These are phyloP conservation scores for Cyanoliseus patagonus DNA, from an alignment of 2,113 vertebrate species.

Conservation along the genomic window DNA sequence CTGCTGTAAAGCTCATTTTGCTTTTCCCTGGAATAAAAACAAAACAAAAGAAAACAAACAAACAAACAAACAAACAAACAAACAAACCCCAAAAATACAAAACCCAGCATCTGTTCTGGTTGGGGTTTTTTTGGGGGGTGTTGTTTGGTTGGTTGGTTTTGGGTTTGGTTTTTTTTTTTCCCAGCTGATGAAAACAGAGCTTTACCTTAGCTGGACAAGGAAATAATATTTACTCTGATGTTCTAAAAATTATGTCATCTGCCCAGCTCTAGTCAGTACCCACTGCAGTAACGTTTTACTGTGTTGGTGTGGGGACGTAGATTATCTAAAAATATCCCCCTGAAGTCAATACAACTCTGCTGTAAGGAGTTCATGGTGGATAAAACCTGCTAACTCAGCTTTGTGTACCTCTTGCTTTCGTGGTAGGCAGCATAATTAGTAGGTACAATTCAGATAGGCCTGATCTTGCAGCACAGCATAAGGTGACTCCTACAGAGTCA, in stretches of 20 bases:
- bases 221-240: not conserved
- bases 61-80: too few species aligned
- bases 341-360: not conserved
- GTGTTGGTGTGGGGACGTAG: rapidly evolving
- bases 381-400: not conserved
- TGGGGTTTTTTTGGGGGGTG: not conserved
- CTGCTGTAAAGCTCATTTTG: not conserved
- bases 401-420: not conserved
- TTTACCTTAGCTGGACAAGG: not conserved
- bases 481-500: not conserved
- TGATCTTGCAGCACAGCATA: not conserved
- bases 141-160: not conserved
- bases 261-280: not conserved
- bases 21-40: not conserved
- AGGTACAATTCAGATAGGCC: not conserved
- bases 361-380: not conserved
- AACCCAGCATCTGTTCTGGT: rapidly evolving
- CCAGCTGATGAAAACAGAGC: not conserved
- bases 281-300: not conserved
- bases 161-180: not conserved
- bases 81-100: not conserved
- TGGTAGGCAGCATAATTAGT: not conserved
- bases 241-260: not conserved
- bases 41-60: not conserved
- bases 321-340: not conserved